Base-by-base conservation (phyloP, 92 coral and sea anemone genomes). In the Zoanthus sociatus region DNA sequence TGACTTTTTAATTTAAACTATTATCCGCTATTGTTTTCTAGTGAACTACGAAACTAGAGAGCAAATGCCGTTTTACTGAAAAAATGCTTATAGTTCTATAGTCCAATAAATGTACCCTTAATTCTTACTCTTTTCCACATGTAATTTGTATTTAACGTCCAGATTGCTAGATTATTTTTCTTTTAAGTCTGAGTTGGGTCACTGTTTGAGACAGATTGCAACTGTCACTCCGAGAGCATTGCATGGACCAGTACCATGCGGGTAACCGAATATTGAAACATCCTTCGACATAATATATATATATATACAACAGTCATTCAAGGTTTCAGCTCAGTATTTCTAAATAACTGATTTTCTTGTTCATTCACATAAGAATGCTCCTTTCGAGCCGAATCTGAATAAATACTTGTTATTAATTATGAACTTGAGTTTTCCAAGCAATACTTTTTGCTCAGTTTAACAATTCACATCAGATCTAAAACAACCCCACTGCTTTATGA, bases 21-120 rank as follows among this genome's bases (percentile, higher is more conserved):
- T 81, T 45, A 81, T 81, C 60, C 48, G 74, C 66, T 31, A 81
- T 81, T 81, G 50, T 45, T 81, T 81, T 21, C 60, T 21, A 81
- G 74, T 81, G 66, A 81, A 70, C 53, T 66, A 10, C 75, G 64
- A 64, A 81, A 66, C 74, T 81, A 64, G 54, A 51, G 61, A 42
- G 58, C 58, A 16, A 63, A 44, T 79, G 58, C 37, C 71, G 61
- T 10, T 81, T 66, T 63, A 50, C 37, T 63, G 64, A 15, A 64
- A 45, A 9, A 45, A 66, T 81, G 75, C 61, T 64, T 47, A 64
- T 44, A 53, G 14, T 13, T 77, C 44, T 50, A 14, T 50, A 47
- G 55, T 50, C 10, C 12, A 50, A 58, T 46, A n/a, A 18, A 46
- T 26, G 18, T 26, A 12, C 26, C 67, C 20, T 54, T 51, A 77